phyloP scores from a whole-genome alignment of 1,140 invertebrate species.

The Metopolophium dirhodum region DNA sequence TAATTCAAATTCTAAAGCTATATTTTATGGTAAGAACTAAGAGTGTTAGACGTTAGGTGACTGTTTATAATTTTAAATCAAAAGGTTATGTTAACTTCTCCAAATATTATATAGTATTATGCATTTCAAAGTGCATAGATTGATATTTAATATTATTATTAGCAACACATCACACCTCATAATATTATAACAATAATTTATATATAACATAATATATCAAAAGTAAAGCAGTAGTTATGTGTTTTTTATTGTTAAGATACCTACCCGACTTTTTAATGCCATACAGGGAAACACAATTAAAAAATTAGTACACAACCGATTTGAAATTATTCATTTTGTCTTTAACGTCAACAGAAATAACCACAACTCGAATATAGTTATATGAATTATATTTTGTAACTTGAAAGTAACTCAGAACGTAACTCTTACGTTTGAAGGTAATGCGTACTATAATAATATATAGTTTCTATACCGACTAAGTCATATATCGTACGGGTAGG shows the following conservation, averaged over 20 bases:
- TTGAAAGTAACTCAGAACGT: background rate
- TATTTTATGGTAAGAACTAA: background rate
- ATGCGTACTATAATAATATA: too few relatives aligned
- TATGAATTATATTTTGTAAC: background rate
- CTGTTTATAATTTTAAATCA: background rate
- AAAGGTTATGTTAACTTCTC: background rate
- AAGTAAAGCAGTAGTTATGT: background rate
- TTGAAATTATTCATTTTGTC: background rate
- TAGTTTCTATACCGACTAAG: too few relatives aligned
- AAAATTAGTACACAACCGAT: background rate
- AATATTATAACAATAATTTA: too few relatives aligned
- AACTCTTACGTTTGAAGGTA: background rate
- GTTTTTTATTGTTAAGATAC: background rate
- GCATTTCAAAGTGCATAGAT: background rate
- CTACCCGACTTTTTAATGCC: too few relatives aligned
- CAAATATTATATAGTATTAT: background rate
- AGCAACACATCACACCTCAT: background rate
- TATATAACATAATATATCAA: background rate
- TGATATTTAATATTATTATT: too few relatives aligned
- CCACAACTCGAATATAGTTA: background rate
- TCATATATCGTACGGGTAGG: too few relatives aligned
- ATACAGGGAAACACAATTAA: background rate
- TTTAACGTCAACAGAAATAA: background rate
- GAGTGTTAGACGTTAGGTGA: background rate
- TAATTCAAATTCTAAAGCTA: background rate